Evolutionary conservation across 1,140 invertebrate genomes (phyloP).

Genomic region (Aphelenchoides fujianensis): DNA sequence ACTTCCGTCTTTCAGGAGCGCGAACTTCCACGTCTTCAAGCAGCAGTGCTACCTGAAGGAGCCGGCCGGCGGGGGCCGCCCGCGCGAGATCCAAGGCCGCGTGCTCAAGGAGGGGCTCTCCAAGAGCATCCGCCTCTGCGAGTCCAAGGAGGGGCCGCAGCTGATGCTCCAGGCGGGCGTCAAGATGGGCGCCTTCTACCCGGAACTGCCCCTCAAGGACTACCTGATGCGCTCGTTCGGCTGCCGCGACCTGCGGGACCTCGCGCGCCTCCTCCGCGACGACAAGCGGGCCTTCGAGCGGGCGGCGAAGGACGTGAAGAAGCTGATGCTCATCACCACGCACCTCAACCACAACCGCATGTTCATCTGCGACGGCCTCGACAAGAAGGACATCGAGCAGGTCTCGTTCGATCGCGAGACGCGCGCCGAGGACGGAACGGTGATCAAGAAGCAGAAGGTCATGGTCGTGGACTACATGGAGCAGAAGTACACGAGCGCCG

Average conservation of each 20-base stretch:
- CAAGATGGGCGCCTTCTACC: not conserved
- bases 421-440: not conserved
- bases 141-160: not conserved
- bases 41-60: conserved; percentile 6
- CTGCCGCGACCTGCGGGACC: not conserved
- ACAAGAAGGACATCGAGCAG: not conserved
- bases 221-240: not conserved
- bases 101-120: conserved; percentile 6
- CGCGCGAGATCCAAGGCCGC: not conserved
- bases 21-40: not conserved
- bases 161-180: not conserved
- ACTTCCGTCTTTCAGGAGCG: not conserved
- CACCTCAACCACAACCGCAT: not conserved
- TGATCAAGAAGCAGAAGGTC: not conserved
- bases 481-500: not conserved
- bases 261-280: not conserved
- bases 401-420: not conserved
- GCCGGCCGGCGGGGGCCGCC: not conserved
- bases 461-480: conserved; percentile 1
- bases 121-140: not conserved
- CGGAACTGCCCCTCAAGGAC: not conserved
- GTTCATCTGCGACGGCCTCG: conserved; percentile 9
- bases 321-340: not conserved
- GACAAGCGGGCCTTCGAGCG: not conserved
- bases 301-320: not conserved